Evolutionary conservation across 1,140 invertebrate species (phyloP).

Genomic region (Leptinotarsa undecemlineata): DNA sequence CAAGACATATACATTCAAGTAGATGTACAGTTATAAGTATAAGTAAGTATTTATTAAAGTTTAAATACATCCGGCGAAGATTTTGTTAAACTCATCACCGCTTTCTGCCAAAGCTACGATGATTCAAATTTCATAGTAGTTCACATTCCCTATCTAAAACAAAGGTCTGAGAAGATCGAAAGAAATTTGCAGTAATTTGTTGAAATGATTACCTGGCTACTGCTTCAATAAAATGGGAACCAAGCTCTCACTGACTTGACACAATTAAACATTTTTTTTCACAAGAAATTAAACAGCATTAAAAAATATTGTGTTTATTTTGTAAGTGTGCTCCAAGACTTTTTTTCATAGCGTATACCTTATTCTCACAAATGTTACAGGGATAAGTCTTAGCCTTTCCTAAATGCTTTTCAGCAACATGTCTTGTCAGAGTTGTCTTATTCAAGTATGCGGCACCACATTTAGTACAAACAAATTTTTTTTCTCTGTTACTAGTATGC

Average conservation of each 20-base stretch:
- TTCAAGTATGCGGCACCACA: conserved; percentile 40
- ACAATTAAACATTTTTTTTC: background rate
- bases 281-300: conserved; percentile 9
- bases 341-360: conserved; percentile 32
- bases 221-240: background rate
- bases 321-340: conserved; percentile 26
- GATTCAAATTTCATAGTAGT: too few species aligned
- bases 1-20: too few species aligned
- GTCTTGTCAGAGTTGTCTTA: conserved; percentile 42
- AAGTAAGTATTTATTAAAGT: too few species aligned
- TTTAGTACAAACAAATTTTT: conserved; percentile 38
- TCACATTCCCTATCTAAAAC: too few species aligned
- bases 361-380: conserved; percentile 25
- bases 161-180: too few species aligned
- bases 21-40: too few species aligned
- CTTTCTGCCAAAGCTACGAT: too few species aligned
- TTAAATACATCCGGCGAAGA: too few species aligned
- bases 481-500: conserved; percentile 38
- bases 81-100: too few species aligned
- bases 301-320: conserved; percentile 30
- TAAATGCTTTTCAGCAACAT: conserved; percentile 38
- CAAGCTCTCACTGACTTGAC: background rate
- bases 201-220: background rate
- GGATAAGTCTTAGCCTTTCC: conserved; percentile 24
- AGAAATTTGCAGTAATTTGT: background rate